Conservation (phyloP, 2,888 invertebrate species). For the Cheilosia grossa region DNA sequence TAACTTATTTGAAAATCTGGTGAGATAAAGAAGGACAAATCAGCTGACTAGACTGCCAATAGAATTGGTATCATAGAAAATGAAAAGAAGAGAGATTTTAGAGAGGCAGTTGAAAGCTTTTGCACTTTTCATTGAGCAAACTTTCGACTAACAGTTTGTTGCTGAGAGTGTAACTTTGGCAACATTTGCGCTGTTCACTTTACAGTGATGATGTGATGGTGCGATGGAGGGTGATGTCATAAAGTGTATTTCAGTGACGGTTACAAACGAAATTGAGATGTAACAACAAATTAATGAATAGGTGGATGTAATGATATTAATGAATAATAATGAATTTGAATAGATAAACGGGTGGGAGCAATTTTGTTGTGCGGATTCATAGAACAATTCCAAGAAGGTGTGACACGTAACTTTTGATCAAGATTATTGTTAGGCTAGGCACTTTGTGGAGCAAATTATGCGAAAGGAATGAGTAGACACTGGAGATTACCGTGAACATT, state of each 20-base stretch:
- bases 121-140: constrained; percentile 43
- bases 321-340: neutral
- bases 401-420: constrained; percentile 34
- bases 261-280: constrained; percentile 49
- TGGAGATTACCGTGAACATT: too few species aligned
- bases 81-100: neutral
- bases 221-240: constrained; percentile 56
- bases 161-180: constrained; percentile 31
- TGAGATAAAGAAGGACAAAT: constrained; percentile 8
- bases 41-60: constrained; percentile 45
- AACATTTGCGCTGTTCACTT: constrained; percentile 10
- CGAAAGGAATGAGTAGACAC: too few species aligned
- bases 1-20: neutral
- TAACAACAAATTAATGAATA: constrained; percentile 17
- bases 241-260: constrained; percentile 56
- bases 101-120: constrained; percentile 51
- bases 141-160: constrained; percentile 53
- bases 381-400: constrained; percentile 38
- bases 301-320: neutral
- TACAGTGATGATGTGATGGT: neutral
- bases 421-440: neutral
- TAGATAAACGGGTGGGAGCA: constrained; percentile 5
- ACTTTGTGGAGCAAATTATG: neutral
- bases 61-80: neutral
- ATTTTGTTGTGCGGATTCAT: constrained; percentile 34